Evolutionary conservation across 2,888 invertebrate species (phyloP).

Genomic region (Eristalis intricaria): DNA sequence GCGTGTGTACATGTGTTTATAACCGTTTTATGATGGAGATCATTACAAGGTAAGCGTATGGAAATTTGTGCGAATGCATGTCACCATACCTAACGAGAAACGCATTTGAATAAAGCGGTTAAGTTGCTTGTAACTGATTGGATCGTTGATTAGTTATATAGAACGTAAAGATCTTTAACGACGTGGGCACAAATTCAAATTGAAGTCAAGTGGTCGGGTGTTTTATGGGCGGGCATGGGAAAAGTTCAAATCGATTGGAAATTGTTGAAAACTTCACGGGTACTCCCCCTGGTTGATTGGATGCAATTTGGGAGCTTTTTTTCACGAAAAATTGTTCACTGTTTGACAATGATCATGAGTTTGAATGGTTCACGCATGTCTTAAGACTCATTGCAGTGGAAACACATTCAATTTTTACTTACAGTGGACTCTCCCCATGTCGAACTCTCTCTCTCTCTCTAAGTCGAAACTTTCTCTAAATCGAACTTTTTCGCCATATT

Average conservation of each 20-base stretch:
- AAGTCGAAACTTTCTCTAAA: too few species aligned
- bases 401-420: too few species aligned
- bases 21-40: constrained; percentile 7
- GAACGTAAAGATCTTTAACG: background rate
- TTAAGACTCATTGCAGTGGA: too few species aligned
- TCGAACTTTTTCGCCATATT: too few species aligned
- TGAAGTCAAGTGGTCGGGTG: background rate
- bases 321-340: background rate
- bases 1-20: constrained; percentile 11
- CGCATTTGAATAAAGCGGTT: background rate
- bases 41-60: background rate
- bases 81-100: background rate
- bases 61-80: constrained; percentile 1
- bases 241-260: background rate
- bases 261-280: background rate
- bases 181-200: background rate
- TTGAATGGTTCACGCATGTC: too few species aligned
- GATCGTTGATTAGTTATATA: background rate
- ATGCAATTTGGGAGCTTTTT: background rate
- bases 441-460: too few species aligned
- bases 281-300: background rate
- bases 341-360: too few species aligned
- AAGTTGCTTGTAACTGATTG: background rate
- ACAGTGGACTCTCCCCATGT: too few species aligned
- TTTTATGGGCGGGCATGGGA: background rate